Evolutionary conservation across 2,888 invertebrate genomes (phyloP), one percentile per base, ranked within the genome.

Genomic region (Archaeoteleia sp.): DNA sequence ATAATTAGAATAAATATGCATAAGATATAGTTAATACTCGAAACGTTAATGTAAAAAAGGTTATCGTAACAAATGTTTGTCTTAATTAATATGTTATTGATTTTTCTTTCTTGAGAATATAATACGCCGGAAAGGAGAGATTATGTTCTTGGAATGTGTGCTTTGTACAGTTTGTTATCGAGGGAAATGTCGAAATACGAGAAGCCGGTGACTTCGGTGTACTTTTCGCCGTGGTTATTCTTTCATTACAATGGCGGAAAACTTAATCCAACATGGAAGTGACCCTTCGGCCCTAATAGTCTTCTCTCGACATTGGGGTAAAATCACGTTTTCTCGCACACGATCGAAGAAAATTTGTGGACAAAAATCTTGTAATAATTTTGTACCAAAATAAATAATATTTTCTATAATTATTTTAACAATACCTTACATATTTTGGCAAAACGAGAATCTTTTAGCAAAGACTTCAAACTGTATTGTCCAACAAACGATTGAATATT

Each of bases 211-310:
- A 29, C 8, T 29, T 29, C 29, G 29, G 29, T 46, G 42, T 45
- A 54, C 54, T 53, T 46, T 46, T 42, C 30, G 35, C 48, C 54
- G 40, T 54, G 62, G 48, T 60, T 60, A 54, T 67, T 45, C 61
- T 53, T 61, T 37, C 57, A 55, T 66, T 71, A 76, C 76, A 76
- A 78, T 75, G 73, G 66, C 57, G 62, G 49, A 72, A 70, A 70
- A 73, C 73, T 73, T 73, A 71, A 80, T 78, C 71, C 78, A 70
- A 77, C 76, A 72, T 74, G 58, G 69, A 71, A 69, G 61, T 73
- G 77, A 78, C 74, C 76, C 73, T 73, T 74, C 71, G 39, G 29
- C 51, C 60, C 67, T 43, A 37, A 45, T 54, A 34, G 45, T 7
- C 14, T 9, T 9, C 17, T 58, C 46, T 46, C 35, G 46, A 51